Evolutionary conservation across 2,888 invertebrate species (phyloP).

Genomic region (Hoplodrina blanda): DNA sequence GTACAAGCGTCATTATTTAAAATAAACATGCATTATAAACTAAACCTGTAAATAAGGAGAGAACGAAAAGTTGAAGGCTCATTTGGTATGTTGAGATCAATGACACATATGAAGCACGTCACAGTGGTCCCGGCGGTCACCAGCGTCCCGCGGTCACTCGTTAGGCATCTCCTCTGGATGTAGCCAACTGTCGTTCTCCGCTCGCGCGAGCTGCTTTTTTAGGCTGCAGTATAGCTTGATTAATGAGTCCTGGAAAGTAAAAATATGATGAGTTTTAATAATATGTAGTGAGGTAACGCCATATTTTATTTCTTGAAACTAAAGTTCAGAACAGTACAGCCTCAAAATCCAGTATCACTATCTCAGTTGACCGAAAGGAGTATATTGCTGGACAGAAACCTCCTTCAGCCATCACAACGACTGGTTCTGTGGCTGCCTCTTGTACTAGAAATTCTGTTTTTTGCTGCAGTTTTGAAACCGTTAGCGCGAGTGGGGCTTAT

Average conservation of each 20-base stretch:
- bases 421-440: too few species aligned
- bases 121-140: slow-evolving; percentile 51
- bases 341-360: not conserved
- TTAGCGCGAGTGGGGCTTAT: too few species aligned
- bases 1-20: slow-evolving; percentile 44
- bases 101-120: slow-evolving; percentile 51
- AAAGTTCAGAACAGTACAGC: not conserved
- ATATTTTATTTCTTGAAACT: not conserved
- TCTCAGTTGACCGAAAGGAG: too few species aligned
- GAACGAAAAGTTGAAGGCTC: slow-evolving; percentile 69
- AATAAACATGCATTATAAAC: slow-evolving; percentile 56
- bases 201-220: slow-evolving; percentile 91
- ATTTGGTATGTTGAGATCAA: slow-evolving; percentile 80
- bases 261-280: slow-evolving; percentile 1
- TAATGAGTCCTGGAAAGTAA: slow-evolving; percentile 91
- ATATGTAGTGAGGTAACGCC: not conserved
- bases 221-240: slow-evolving; percentile 92
- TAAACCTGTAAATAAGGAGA: slow-evolving; percentile 61
- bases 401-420: too few species aligned
- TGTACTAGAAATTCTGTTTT: too few species aligned
- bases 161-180: slow-evolving; percentile 85
- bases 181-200: slow-evolving; percentile 89
- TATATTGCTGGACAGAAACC: too few species aligned
- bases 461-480: too few species aligned
- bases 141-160: slow-evolving; percentile 78